Percentiles rank a stretch among this genome's conserved stretches.
phyloP scores from a whole-genome alignment of 2,113 vertebrate genomes.

The Heptranchias perlo region DNA sequence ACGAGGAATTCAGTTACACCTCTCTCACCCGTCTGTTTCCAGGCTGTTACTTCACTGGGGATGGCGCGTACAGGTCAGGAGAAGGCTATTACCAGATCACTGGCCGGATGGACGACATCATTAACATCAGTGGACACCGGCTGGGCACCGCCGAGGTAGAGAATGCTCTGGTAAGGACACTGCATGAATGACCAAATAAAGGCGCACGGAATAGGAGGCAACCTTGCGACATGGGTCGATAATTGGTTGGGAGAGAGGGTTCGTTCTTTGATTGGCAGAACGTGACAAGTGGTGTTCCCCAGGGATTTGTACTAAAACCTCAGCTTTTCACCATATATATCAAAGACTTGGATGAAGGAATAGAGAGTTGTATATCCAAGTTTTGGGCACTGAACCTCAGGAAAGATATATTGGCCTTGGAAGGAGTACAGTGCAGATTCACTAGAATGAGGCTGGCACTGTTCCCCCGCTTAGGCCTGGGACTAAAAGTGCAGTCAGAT shows the following conservation, averaged over 20 bases:
- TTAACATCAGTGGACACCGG: slow-evolving; percentile 83
- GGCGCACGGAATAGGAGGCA: background rate
- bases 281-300: background rate
- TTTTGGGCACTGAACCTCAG: background rate
- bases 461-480: background rate
- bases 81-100: slow-evolving; percentile 85
- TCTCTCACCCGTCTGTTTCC: background rate
- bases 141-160: slow-evolving; percentile 86
- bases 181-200: background rate
- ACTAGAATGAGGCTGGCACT: background rate
- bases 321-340: background rate
- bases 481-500: background rate
- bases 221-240: background rate
- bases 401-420: background rate
- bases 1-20: background rate
- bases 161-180: slow-evolving; percentile 72
- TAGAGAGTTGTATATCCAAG: background rate
- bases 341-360: background rate
- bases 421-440: background rate
- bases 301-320: background rate
- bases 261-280: background rate
- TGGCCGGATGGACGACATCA: slow-evolving; percentile 83
- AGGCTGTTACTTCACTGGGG: slow-evolving; percentile 85
- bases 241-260: background rate
- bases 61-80: slow-evolving; percentile 68